A percentile compares a stretch with the other conserved stretches of the same genome.
phyloP scores from a whole-genome alignment of 2,797 vertebrate genomes.

The Prionace glauca region DNA sequence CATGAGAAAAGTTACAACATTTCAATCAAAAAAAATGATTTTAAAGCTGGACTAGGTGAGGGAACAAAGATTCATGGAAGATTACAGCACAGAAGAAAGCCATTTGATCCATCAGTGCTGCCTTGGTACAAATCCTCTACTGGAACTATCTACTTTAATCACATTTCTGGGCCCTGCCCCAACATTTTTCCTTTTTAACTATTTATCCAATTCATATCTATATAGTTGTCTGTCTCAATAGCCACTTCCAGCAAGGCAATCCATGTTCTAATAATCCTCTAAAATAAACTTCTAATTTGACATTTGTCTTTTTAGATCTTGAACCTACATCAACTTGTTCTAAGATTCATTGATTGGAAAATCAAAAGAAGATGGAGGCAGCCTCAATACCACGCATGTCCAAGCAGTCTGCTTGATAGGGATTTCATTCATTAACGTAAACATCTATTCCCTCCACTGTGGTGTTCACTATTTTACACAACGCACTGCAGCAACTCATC shows the following conservation, averaged over 20 bases:
- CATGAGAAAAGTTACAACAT: background rate
- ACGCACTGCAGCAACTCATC: background rate
- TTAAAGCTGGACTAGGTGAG: background rate
- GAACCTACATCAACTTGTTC: background rate
- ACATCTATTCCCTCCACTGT: no score
- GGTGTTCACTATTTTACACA: background rate
- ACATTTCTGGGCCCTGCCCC: no score
- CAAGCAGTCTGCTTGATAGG: background rate
- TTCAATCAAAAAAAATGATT: background rate
- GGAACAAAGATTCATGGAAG: background rate
- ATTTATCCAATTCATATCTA: background rate
- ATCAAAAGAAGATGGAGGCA: background rate
- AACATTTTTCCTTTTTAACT: background rate
- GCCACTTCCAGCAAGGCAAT: no score
- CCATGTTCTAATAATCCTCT: no score
- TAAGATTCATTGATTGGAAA: background rate
- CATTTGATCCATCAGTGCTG: background rate
- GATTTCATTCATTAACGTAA: background rate
- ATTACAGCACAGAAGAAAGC: background rate
- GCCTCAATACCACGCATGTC: background rate
- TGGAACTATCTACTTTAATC: background rate
- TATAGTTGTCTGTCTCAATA: no score
- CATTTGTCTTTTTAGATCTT: background rate
- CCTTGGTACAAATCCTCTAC: background rate
- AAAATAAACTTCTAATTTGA: background rate